These are phyloP conservation scores for Trisateles emortualis DNA, from an alignment of 2,888 invertebrate species.

Conservation along the genomic window DNA sequence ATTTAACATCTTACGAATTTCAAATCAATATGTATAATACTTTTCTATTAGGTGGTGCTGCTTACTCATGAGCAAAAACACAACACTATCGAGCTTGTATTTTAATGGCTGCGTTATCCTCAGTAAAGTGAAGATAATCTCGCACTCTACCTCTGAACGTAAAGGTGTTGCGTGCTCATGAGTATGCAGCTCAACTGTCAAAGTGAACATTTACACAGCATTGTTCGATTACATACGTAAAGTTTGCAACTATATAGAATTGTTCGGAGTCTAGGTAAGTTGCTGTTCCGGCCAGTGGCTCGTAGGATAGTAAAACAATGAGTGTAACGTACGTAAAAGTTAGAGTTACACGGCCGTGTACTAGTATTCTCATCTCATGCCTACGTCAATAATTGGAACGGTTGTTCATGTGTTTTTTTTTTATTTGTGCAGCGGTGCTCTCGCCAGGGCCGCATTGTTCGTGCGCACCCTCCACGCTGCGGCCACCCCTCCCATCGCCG, in stretches of 20 bases:
- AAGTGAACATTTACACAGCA: neutral
- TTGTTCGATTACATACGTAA: constrained; percentile 3
- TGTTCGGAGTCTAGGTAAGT: constrained; percentile 13
- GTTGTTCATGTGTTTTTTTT: constrained; percentile 82
- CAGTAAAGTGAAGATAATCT: too few relatives aligned
- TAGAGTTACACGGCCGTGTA: constrained; percentile 54
- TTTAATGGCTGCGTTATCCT: too few relatives aligned
- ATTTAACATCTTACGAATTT: too few relatives aligned
- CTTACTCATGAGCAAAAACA: too few relatives aligned
- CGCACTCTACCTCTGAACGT: too few relatives aligned
- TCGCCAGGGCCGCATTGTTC: constrained; percentile 79
- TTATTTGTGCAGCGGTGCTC: constrained; percentile 79
- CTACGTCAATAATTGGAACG: constrained; percentile 85
- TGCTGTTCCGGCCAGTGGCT: constrained; percentile 13
- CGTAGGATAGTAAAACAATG: constrained; percentile 41
- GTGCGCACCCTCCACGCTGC: constrained; percentile 60
- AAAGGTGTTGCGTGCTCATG: too few relatives aligned
- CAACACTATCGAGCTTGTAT: too few relatives aligned
- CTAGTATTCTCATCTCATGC: constrained; percentile 72
- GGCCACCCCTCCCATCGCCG: constrained; percentile 55
- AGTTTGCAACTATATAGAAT: constrained; percentile 15
- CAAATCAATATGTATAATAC: too few relatives aligned
- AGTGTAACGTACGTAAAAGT: constrained; percentile 48
- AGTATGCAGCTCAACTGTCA: neutral
- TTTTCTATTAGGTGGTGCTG: too few relatives aligned